These are phyloP conservation scores for Synanthedon formicaeformis DNA, from an alignment of 2,888 invertebrate species.

Conservation along the genomic window DNA sequence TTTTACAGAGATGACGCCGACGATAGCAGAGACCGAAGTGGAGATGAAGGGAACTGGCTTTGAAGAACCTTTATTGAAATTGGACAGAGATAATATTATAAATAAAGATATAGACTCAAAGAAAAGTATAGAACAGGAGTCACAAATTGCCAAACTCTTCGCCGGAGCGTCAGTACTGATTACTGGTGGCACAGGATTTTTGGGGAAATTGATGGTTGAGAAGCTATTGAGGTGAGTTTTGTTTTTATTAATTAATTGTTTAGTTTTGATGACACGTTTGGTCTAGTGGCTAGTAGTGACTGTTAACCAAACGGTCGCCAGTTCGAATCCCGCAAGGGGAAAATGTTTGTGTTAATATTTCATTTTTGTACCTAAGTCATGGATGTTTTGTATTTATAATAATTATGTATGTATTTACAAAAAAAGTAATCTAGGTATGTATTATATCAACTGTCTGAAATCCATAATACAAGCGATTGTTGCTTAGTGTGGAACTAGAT, in stretches of 20 bases:
- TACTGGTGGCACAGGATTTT: constrained; percentile 94
- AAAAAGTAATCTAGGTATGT: too few relatives aligned
- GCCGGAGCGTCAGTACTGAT: constrained; percentile 74
- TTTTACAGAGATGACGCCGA: background rate
- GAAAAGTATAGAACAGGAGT: constrained; percentile 16
- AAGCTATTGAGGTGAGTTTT: constrained; percentile 79
- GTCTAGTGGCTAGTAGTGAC: too few relatives aligned
- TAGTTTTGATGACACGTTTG: too few relatives aligned
- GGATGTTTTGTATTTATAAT: too few relatives aligned
- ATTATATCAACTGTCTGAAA: too few relatives aligned
- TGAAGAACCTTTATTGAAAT: background rate
- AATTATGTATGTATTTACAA: too few relatives aligned
- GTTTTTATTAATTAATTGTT: background rate
- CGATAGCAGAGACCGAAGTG: background rate
- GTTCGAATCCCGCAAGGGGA: too few relatives aligned
- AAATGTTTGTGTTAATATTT: too few relatives aligned
- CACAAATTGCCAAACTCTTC: constrained; percentile 51
- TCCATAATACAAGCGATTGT: too few relatives aligned
- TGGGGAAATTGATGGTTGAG: constrained; percentile 94
- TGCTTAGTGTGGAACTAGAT: too few relatives aligned
- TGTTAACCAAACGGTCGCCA: too few relatives aligned
- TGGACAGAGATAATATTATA: background rate
- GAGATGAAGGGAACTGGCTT: background rate
- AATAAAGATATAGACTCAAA: background rate
- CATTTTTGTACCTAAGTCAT: too few relatives aligned